Conservation (phyloP, 2,888 invertebrate genomes). For the Pardosa pseudoannulata region DNA sequence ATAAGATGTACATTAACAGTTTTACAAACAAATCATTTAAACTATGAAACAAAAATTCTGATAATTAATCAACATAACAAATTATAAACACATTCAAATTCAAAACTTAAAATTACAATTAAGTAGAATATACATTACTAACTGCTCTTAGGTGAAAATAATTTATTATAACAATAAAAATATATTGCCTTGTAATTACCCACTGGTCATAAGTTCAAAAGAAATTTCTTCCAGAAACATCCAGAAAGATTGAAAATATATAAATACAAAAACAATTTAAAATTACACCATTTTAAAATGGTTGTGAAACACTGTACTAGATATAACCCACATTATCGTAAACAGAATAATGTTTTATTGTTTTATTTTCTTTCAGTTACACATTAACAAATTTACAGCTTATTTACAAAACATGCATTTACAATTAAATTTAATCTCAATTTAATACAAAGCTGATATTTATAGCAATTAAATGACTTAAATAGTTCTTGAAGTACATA, state of each 20-base stretch:
- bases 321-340: background rate
- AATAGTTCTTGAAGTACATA: background rate
- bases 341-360: background rate
- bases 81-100: too few relatives aligned
- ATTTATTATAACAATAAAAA: too few relatives aligned
- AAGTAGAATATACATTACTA: background rate
- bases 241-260: background rate
- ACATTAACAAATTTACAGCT: background rate
- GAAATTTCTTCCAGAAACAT: too few relatives aligned
- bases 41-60: too few relatives aligned
- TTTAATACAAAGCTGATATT: background rate
- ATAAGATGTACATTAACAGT: too few relatives aligned
- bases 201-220: background rate
- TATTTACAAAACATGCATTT: slow-evolving; percentile 1
- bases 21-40: too few relatives aligned
- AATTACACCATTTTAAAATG: background rate
- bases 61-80: too few relatives aligned
- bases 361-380: too few relatives aligned
- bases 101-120: background rate
- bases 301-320: slow-evolving; percentile 56
- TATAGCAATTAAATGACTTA: background rate
- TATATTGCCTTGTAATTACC: background rate
- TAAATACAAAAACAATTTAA: background rate
- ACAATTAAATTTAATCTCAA: background rate
- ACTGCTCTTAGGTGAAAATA: too few relatives aligned